Evolutionary conservation across 2,888 invertebrate genomes (phyloP).

Genomic region (Polylopha cassiicola): DNA sequence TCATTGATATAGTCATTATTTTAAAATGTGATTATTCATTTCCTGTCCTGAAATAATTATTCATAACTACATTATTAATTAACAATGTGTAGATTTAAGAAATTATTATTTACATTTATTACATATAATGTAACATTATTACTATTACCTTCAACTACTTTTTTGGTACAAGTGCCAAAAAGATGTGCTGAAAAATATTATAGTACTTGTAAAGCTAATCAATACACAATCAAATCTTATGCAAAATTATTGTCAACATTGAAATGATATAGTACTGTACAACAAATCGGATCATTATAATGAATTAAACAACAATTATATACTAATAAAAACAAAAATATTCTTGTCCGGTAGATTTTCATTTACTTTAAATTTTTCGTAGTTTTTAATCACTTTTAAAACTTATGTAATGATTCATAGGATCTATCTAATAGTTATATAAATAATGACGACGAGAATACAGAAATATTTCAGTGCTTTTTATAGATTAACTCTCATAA

Average conservation of each 20-base stretch:
- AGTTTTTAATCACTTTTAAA: constrained; percentile 7
- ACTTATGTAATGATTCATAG: constrained; percentile 16
- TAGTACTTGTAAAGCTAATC: constrained; percentile 17
- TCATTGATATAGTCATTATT: constrained; percentile 76
- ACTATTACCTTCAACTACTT: constrained; percentile 11
- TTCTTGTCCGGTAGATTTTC: constrained; percentile 11
- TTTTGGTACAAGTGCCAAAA: constrained; percentile 12
- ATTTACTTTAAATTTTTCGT: constrained; percentile 11
- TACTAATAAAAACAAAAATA: constrained; percentile 11
- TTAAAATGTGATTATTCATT: constrained; percentile 62
- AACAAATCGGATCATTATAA: too few relatives aligned
- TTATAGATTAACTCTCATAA: constrained; percentile 38
- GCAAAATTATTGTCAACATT: too few relatives aligned
- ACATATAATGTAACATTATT: neutral
- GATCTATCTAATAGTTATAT: neutral
- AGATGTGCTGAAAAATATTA: constrained; percentile 15
- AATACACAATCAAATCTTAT: constrained; percentile 2
- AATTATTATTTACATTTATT: neutral
- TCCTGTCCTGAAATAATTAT: constrained; percentile 46
- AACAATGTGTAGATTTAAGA: constrained; percentile 1
- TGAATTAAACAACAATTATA: neutral
- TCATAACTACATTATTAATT: neutral
- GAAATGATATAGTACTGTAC: too few relatives aligned
- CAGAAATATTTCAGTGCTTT: constrained; percentile 28
- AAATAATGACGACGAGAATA: neutral